phyloP scores from a whole-genome alignment of 2,888 invertebrate species.

The Rhingia rostrata region DNA sequence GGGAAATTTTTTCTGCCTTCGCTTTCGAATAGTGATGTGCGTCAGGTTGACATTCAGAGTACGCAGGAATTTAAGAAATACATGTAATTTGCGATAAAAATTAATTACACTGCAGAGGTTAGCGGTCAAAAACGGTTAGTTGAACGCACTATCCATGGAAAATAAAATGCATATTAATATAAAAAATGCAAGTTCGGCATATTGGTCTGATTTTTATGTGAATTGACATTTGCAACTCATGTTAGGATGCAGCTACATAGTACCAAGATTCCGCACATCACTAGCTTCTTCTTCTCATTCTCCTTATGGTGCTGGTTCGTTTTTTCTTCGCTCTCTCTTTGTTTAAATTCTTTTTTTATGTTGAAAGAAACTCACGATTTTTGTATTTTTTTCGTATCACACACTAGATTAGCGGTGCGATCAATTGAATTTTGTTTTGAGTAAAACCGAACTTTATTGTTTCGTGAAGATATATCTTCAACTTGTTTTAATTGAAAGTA shows the following conservation, averaged over 20 bases:
- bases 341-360: conserved; percentile 63
- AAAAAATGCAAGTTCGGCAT: too few relatives aligned
- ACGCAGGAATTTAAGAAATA: conserved; percentile 48
- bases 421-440: conserved; percentile 46
- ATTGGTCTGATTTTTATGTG: neutral
- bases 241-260: conserved; percentile 42
- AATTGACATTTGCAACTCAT: conserved; percentile 42
- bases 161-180: neutral
- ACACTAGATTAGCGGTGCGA: conserved; percentile 58
- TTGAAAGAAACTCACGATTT: conserved; percentile 69
- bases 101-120: neutral
- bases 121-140: neutral
- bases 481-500: conserved; percentile 48
- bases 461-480: conserved; percentile 35
- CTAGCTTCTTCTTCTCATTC: conserved; percentile 64
- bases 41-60: conserved; percentile 51
- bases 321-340: conserved; percentile 68
- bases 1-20: conserved; percentile 44
- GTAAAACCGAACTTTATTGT: conserved; percentile 52
- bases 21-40: conserved; percentile 56
- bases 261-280: conserved; percentile 56
- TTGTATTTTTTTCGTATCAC: conserved; percentile 58
- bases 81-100: conserved; percentile 7
- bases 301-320: conserved; percentile 59
- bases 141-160: neutral